Percentiles rank a stretch among this genome's conserved stretches.
Evolutionary conservation across 2,113 vertebrate species (phyloP).

Genomic region (Seriola rivoliana): DNA sequence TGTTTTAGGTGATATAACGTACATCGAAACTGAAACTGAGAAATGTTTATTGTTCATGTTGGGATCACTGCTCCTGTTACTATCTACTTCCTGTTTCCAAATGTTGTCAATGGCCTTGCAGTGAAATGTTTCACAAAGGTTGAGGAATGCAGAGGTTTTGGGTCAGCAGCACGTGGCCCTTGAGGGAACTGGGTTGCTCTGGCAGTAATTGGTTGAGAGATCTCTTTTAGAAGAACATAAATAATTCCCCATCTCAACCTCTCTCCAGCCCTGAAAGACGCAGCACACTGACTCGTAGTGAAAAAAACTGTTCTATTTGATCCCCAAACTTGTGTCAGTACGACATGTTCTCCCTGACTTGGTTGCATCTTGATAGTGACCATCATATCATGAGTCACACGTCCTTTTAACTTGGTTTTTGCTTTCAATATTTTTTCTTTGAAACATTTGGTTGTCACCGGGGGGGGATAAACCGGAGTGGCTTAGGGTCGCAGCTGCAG

Average conservation of each 20-base stretch:
- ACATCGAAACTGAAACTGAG: not conserved
- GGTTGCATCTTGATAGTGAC: not conserved
- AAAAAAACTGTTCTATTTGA: conserved; percentile 16
- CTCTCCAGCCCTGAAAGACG: conserved; percentile 16
- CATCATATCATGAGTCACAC: not conserved
- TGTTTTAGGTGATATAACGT: no score
- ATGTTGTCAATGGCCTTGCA: not conserved
- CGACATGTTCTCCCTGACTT: conserved; percentile 4
- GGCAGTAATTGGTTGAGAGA: conserved; percentile 25
- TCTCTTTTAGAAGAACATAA: conserved; percentile 52
- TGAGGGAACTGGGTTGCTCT: conserved; percentile 26
- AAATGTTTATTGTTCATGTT: no score
- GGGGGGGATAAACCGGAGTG: no score
- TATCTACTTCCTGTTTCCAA: not conserved
- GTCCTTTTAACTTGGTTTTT: no score
- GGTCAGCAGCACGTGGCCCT: not conserved
- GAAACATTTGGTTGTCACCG: no score
- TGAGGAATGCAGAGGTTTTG: conserved; percentile 9
- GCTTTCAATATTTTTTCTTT: no score
- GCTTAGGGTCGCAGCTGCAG: no score
- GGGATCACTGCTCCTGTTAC: no score
- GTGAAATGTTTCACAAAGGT: not conserved
- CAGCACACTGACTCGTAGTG: conserved; percentile 33
- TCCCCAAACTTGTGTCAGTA: not conserved
- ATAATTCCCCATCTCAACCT: conserved; percentile 48